Evolutionary conservation across 2,888 invertebrate genomes (phyloP).

Genomic region (Parnassius apollo): DNA sequence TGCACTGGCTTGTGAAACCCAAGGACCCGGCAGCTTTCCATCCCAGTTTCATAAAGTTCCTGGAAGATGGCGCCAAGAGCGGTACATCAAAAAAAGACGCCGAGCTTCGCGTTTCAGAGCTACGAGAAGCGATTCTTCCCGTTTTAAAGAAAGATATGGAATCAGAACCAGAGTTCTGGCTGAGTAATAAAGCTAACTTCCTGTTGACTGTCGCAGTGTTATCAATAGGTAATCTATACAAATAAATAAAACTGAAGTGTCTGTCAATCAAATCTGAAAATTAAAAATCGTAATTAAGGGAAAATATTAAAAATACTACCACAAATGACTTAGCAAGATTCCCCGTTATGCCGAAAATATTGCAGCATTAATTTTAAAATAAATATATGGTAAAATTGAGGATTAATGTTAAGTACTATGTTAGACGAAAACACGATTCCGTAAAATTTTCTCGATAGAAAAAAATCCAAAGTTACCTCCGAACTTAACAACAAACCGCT

Average conservation of each 20-base stretch:
- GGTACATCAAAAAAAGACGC: slow-evolving; percentile 88
- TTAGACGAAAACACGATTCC: too few relatives aligned
- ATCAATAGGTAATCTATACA: slow-evolving; percentile 76
- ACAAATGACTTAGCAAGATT: too few relatives aligned
- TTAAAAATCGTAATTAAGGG: too few relatives aligned
- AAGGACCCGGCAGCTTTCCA: slow-evolving; percentile 91
- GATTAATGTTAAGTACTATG: too few relatives aligned
- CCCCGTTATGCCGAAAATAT: too few relatives aligned
- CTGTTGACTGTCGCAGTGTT: slow-evolving; percentile 86
- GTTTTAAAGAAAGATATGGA: slow-evolving; percentile 79
- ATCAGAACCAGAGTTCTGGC: slow-evolving; percentile 84
- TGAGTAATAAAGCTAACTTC: slow-evolving; percentile 84
- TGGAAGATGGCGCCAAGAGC: slow-evolving; percentile 87
- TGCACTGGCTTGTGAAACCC: slow-evolving; percentile 93
- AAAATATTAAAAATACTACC: too few relatives aligned
- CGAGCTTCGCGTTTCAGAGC: slow-evolving; percentile 84
- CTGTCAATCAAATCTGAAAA: too few relatives aligned
- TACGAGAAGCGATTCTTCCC: slow-evolving; percentile 84
- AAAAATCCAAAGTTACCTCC: too few relatives aligned
- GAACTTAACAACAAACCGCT: too few relatives aligned
- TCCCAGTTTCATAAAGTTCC: slow-evolving; percentile 86
- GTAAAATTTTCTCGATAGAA: too few relatives aligned
- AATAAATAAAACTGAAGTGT: neutral
- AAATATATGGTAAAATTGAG: too few relatives aligned
- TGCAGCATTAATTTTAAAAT: too few relatives aligned